Evolutionary conservation across 2,113 vertebrate species (phyloP).

Genomic region (Silurus glanis): DNA sequence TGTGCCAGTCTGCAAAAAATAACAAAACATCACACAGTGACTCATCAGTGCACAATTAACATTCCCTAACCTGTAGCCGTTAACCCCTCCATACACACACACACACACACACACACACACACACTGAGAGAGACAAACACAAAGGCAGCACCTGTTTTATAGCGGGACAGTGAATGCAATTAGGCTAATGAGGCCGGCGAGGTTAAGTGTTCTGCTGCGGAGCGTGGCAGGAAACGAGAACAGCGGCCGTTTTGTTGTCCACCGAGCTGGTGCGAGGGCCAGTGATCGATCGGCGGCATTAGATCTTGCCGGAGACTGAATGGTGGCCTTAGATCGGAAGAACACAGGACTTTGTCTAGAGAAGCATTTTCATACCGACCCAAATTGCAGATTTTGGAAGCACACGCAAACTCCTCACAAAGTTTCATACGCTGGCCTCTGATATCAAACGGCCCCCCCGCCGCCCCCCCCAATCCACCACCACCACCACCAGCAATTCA

Average conservation of each 20-base stretch:
- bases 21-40: constrained; percentile 55
- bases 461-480: background rate
- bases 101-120: constrained; percentile 18
- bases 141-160: constrained; percentile 48
- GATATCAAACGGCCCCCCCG: background rate
- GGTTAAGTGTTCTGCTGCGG: constrained; percentile 45
- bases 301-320: background rate
- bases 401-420: background rate
- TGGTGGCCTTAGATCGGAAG: background rate
- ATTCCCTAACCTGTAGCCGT: constrained; percentile 36
- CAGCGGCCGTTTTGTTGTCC: constrained; percentile 39
- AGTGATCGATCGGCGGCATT: constrained; percentile 42
- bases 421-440: background rate
- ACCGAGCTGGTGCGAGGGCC: constrained; percentile 5
- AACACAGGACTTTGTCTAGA: background rate
- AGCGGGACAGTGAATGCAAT: constrained; percentile 45
- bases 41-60: constrained; percentile 66
- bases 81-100: constrained; percentile 26
- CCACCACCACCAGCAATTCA: background rate
- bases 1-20: constrained; percentile 81
- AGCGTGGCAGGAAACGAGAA: constrained; percentile 43
- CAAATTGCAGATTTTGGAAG: background rate
- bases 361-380: background rate
- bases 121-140: background rate
- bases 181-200: constrained; percentile 45